Conservation (phyloP, 2,797 vertebrate species). For the Labroides dimidiatus region DNA sequence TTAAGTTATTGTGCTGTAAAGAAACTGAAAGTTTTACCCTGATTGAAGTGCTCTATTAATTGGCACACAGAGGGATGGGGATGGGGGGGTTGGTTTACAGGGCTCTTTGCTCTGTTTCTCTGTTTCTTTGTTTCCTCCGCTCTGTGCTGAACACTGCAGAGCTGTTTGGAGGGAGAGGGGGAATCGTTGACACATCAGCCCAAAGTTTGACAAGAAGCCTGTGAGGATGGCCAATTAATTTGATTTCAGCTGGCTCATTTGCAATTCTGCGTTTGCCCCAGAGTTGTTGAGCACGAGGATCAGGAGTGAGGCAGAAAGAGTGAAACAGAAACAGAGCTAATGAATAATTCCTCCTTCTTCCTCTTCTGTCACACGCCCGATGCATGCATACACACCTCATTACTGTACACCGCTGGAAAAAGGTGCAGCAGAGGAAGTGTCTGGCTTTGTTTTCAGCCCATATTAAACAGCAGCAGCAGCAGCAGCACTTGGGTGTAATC, state of each 20-base stretch:
- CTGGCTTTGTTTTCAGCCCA: slow-evolving; percentile 84
- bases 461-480: slow-evolving; percentile 82
- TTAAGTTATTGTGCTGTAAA: slow-evolving; percentile 46
- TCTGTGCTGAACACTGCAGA: slow-evolving; percentile 17
- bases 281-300: slow-evolving; percentile 87
- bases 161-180: slow-evolving; percentile 73
- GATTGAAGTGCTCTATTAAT: slow-evolving; percentile 55
- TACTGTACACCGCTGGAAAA: slow-evolving; percentile 78
- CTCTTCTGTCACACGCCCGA: slow-evolving; percentile 69
- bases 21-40: slow-evolving; percentile 46
- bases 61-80: slow-evolving; percentile 37
- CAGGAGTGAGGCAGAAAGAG: slow-evolving; percentile 75
- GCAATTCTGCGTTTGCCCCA: slow-evolving; percentile 87
- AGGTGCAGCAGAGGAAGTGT: slow-evolving; percentile 78
- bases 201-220: slow-evolving; percentile 85
- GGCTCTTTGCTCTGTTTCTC: slow-evolving; percentile 27
- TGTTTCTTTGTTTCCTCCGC: slow-evolving; percentile 26
- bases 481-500: slow-evolving; percentile 86
- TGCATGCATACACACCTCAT: slow-evolving; percentile 67
- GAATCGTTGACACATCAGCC: slow-evolving; percentile 86
- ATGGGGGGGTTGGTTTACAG: slow-evolving; percentile 20
- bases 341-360: slow-evolving; percentile 87
- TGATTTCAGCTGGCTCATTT: slow-evolving; percentile 89
- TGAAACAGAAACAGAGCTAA: slow-evolving; percentile 78
- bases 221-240: slow-evolving; percentile 91